phyloP scores from a whole-genome alignment of 2,888 invertebrate species.

The Leptopterna dolabrata region DNA sequence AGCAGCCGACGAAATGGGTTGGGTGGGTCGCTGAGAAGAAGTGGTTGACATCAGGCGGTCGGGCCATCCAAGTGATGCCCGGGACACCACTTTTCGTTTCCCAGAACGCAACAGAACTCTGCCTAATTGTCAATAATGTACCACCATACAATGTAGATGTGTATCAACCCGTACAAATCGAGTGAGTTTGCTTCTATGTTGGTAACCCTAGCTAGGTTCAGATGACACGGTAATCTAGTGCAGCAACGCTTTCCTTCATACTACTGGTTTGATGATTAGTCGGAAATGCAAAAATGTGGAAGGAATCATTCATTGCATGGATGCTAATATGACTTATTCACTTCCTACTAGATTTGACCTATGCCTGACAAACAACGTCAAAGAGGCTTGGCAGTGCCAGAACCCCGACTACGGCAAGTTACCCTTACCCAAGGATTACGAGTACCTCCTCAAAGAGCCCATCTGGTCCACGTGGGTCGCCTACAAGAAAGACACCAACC shows the following conservation, averaged over 20 bases:
- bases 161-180: neutral
- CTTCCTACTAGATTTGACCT: neutral
- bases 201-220: no score
- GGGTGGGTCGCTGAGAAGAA: neutral
- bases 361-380: conserved; percentile 30
- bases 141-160: conserved; percentile 67
- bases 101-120: neutral
- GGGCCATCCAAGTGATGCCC: neutral
- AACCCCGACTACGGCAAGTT: conserved; percentile 71
- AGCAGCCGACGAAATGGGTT: neutral
- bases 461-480: conserved; percentile 92
- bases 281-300: no score
- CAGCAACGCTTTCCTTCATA: no score
- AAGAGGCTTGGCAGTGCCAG: conserved; percentile 74
- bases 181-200: neutral
- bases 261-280: no score
- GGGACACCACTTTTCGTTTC: neutral
- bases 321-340: no score
- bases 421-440: conserved; percentile 70
- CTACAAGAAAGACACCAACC: conserved; percentile 77
- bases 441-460: conserved; percentile 79
- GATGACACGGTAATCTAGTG: no score
- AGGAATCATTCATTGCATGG: no score
- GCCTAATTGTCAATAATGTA: neutral
- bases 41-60: neutral